Percentiles rank a stretch among this genome's conserved stretches.
phyloP scores from a whole-genome alignment of 2,888 invertebrate species.

The Leucozona laternaria region DNA sequence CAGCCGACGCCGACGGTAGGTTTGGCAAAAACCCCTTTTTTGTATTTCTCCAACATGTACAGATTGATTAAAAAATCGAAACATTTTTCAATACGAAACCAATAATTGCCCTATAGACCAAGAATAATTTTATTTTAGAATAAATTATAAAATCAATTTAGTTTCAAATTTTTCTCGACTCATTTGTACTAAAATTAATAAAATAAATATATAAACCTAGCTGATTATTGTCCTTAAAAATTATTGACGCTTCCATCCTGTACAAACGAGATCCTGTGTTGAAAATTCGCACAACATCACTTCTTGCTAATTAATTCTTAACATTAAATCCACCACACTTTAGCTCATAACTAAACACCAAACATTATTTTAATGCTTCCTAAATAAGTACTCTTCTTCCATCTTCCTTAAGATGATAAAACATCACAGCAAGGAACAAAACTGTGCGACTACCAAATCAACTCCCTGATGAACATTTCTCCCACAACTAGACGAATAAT shows the following conservation, averaged over 20 bases:
- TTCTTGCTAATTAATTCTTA: constrained; percentile 58
- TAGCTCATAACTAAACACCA: constrained; percentile 52
- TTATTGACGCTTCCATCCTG: neutral
- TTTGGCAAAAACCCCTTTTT: no score
- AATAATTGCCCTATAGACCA: no score
- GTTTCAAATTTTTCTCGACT: neutral
- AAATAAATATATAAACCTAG: neutral
- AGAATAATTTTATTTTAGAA: no score
- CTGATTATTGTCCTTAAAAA: neutral
- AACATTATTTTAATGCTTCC: constrained; percentile 55
- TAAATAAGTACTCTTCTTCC: constrained; percentile 42
- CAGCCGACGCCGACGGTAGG: no score
- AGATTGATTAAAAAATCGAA: no score
- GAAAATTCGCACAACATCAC: constrained; percentile 36
- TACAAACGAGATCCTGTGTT: neutral
- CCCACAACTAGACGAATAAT: constrained; percentile 30
- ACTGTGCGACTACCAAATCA: constrained; percentile 11
- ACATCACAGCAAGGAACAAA: constrained; percentile 33
- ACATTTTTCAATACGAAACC: no score
- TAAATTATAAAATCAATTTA: no score
- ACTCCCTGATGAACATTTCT: constrained; percentile 32
- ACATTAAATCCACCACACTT: constrained; percentile 53
- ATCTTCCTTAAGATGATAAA: constrained; percentile 1
- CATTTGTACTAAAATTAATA: neutral
- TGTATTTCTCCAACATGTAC: no score